Conservation (phyloP, 2,797 vertebrate genomes). For the Argentina silus region DNA sequence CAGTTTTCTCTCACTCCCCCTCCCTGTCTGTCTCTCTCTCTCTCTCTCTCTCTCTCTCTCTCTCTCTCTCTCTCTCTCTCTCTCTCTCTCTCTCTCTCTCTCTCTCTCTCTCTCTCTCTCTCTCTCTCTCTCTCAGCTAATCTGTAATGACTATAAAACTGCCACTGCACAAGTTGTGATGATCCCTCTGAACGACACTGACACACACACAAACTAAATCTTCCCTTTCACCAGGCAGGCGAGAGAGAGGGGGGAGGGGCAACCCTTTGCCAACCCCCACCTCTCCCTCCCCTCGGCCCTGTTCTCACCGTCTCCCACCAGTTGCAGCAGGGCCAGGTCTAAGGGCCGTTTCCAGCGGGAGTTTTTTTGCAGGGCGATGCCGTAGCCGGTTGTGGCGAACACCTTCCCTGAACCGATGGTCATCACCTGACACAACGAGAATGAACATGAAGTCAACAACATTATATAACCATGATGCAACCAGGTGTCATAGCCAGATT, state of each 20-base stretch:
- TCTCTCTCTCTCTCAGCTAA: constrained; percentile 44
- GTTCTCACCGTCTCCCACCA: constrained; percentile 90
- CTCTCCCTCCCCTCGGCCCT: constrained; percentile 7
- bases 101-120: constrained; percentile 13
- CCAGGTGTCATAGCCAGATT: no score
- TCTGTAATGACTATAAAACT: constrained; percentile 64
- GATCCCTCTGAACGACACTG: constrained; percentile 51
- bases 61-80: constrained; percentile 33
- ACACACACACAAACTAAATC: constrained; percentile 56
- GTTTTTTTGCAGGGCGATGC: constrained; percentile 94
- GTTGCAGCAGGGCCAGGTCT: constrained; percentile 91
- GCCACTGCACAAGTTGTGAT: constrained; percentile 52
- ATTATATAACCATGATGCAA: no score
- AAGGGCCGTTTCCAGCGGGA: constrained; percentile 93
- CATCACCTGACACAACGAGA: constrained; percentile 75
- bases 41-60: constrained; percentile 6
- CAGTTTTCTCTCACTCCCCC: constrained; percentile 6
- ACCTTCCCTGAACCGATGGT: constrained; percentile 95
- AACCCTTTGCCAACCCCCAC: background rate
- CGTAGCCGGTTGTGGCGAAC: constrained; percentile 93
- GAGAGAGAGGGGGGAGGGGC: constrained; percentile 22
- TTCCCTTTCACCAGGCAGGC: constrained; percentile 29
- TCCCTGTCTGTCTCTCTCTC: constrained; percentile 3
- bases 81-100: constrained; percentile 30
- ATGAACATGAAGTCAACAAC: background rate